phyloP scores from a whole-genome alignment of 2,888 invertebrate genomes.

The Hemithea aestivaria region DNA sequence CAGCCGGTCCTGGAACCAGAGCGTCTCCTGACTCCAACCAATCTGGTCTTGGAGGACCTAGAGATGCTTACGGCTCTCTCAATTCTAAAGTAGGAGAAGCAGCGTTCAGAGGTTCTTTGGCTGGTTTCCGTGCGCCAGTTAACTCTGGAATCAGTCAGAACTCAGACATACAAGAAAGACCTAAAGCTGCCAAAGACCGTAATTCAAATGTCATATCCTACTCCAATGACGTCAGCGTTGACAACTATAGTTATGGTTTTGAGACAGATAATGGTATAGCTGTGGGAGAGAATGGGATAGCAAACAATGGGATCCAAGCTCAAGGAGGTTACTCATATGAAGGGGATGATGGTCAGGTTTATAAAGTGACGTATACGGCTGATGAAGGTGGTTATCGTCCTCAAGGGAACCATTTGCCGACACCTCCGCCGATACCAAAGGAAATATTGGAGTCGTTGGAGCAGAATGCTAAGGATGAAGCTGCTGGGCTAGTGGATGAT shows the following conservation, averaged over 20 bases:
- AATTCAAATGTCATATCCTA: conserved; percentile 48
- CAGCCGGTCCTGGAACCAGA: conserved; percentile 56
- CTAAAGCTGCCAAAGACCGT: conserved; percentile 47
- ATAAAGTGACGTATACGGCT: conserved; percentile 62
- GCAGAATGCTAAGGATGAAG: conserved; percentile 61
- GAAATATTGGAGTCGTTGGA: conserved; percentile 60
- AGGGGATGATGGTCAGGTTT: conserved; percentile 62
- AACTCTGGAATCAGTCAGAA: conserved; percentile 9
- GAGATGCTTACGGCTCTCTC: conserved; percentile 59
- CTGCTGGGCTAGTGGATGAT: conserved; percentile 58
- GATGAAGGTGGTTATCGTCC: conserved; percentile 60
- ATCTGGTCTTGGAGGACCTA: conserved; percentile 56
- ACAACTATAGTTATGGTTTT: conserved; percentile 55
- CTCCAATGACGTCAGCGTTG: conserved; percentile 48
- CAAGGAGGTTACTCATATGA: conserved; percentile 62
- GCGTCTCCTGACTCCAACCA: conserved; percentile 40
- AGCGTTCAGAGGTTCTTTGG: conserved; percentile 46
- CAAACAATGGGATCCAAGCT: conserved; percentile 51
- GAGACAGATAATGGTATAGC: conserved; percentile 65
- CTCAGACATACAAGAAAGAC: conserved; percentile 33
- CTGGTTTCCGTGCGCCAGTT: conserved; percentile 29
- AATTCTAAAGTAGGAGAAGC: conserved; percentile 68
- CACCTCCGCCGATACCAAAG: conserved; percentile 59
- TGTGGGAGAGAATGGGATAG: conserved; percentile 54
- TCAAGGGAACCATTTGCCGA: conserved; percentile 59